Evolutionary conservation across 2,888 invertebrate species (phyloP).

Genomic region (Euphydryas editha): DNA sequence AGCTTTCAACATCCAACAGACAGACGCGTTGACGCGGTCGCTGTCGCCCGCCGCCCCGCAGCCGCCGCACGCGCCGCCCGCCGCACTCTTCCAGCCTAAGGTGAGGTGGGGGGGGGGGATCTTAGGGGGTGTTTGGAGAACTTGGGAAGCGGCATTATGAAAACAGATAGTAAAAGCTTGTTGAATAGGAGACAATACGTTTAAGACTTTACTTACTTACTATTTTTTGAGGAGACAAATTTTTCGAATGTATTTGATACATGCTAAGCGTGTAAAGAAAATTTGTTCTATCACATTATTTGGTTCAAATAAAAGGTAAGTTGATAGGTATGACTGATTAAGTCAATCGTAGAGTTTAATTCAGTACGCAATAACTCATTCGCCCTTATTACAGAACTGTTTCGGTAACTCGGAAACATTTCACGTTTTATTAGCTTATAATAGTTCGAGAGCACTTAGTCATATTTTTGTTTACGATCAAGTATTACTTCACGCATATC

Average conservation of each 20-base stretch:
- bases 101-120: slow-evolving; percentile 44
- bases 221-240: no score
- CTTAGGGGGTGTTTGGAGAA: background rate
- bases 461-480: background rate
- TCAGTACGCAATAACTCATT: background rate
- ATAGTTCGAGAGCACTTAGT: background rate
- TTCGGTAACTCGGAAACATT: no score
- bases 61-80: slow-evolving; percentile 57
- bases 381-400: background rate
- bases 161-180: no score
- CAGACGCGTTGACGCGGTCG: slow-evolving; percentile 94
- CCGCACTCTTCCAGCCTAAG: slow-evolving; percentile 67
- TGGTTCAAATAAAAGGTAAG: background rate
- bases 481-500: background rate
- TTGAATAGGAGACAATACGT: no score
- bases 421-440: background rate
- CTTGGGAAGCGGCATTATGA: no score
- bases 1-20: slow-evolving; percentile 96
- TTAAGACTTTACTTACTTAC: no score
- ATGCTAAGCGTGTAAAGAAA: no score
- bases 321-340: background rate
- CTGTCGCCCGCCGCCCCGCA: slow-evolving; percentile 90
- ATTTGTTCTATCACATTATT: no score
- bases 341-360: background rate
- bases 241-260: no score